A percentile compares a stretch with the other conserved stretches of the same genome.
Evolutionary conservation across 1,140 invertebrate genomes (phyloP).

Genomic region (Papilio dardanus): DNA sequence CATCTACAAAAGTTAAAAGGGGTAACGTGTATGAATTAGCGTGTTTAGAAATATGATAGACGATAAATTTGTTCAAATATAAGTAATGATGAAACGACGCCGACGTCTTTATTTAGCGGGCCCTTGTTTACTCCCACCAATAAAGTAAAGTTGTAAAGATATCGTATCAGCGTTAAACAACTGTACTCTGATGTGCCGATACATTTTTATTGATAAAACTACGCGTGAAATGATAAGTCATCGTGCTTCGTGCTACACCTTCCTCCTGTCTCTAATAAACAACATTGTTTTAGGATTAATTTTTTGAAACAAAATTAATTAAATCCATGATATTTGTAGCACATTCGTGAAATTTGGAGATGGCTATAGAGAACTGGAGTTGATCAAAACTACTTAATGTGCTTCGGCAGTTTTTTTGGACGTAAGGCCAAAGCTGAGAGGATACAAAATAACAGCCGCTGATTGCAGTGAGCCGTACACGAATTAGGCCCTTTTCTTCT

Average conservation of each 20-base stretch:
- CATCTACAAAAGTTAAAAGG: conserved; percentile 47
- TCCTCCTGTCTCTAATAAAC: not conserved
- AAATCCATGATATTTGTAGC: conserved; percentile 42
- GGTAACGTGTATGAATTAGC: conserved; percentile 30
- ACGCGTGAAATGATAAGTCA: conserved; percentile 9
- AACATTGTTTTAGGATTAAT: not conserved
- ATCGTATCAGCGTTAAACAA: conserved; percentile 29
- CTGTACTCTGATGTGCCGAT: conserved; percentile 32
- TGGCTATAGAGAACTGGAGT: conserved; percentile 24
- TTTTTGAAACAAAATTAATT: too few relatives aligned
- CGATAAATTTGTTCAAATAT: conserved; percentile 27
- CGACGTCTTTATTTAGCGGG: conserved; percentile 30
- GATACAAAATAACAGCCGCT: conserved; percentile 69
- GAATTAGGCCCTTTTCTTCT: conserved; percentile 74
- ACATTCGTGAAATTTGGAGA: conserved; percentile 67
- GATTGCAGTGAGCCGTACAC: conserved; percentile 74
- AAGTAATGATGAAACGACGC: conserved; percentile 20
- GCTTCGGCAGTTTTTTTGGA: conserved; percentile 48
- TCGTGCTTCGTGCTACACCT: not conserved
- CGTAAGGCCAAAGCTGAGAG: conserved; percentile 44
- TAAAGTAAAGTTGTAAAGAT: conserved; percentile 37
- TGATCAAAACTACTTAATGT: conserved; percentile 67
- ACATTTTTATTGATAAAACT: conserved; percentile 33
- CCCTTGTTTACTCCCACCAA: conserved; percentile 21
- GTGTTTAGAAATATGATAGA: conserved; percentile 27